Evolutionary conservation across 2,113 vertebrate species (phyloP).

Genomic region (Psittacus erithacus): DNA sequence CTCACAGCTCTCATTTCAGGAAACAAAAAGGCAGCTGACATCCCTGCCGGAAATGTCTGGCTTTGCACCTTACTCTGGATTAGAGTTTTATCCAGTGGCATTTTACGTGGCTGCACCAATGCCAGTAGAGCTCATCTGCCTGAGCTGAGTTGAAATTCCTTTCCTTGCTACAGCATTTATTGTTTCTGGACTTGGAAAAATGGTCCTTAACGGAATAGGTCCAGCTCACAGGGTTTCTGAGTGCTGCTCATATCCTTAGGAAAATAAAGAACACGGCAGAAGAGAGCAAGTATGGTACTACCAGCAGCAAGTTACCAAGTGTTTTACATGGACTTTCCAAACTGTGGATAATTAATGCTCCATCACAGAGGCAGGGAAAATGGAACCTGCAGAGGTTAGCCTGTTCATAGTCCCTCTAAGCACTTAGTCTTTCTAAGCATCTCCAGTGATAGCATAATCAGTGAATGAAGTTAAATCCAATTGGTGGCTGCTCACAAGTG

Average conservation of each 20-base stretch:
- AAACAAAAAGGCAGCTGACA: background rate
- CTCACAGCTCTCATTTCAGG: background rate
- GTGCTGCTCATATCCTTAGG: background rate
- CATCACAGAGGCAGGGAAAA: rapidly evolving
- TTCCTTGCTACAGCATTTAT: background rate
- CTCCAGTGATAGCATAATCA: background rate
- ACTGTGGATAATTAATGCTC: background rate
- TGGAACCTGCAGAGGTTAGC: background rate
- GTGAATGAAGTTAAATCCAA: background rate
- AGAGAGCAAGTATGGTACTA: background rate
- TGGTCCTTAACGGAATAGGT: background rate
- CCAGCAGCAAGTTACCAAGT: background rate
- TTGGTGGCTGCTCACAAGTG: background rate
- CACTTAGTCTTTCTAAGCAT: background rate
- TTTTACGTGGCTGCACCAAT: background rate
- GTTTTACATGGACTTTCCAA: background rate
- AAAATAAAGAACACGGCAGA: background rate
- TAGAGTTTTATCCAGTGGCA: background rate
- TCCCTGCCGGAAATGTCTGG: background rate
- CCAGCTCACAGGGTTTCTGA: background rate
- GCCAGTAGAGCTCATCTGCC: background rate
- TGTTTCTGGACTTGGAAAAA: background rate
- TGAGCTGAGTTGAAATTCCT: background rate
- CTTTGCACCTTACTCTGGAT: background rate
- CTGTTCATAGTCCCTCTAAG: background rate